Conservation (phyloP, 2,797 vertebrate genomes). For the Ptychadena robeensis region DNA sequence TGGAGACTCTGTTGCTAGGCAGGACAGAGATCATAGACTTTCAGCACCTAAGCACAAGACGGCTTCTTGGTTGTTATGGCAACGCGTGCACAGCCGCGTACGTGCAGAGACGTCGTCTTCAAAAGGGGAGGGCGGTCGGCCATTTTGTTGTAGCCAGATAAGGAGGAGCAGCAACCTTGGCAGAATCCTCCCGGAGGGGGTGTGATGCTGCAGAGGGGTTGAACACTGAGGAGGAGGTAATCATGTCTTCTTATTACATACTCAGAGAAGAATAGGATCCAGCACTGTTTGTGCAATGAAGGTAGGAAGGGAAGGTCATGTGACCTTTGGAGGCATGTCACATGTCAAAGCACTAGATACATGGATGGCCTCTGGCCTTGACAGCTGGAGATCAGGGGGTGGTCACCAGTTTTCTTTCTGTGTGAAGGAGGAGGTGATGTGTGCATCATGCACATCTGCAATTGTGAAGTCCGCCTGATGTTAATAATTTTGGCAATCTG, state of each 20-base stretch:
- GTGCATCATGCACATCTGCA: no score
- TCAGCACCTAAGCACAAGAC: no score
- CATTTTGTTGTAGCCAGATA: background rate
- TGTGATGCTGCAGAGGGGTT: background rate
- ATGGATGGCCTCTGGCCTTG: no score
- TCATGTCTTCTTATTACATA: background rate
- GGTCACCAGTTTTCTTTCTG: background rate
- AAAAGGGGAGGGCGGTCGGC: no score
- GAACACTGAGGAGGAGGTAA: background rate
- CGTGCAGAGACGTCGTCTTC: no score
- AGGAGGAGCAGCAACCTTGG: background rate
- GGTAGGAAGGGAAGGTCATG: background rate
- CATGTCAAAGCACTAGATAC: background rate
- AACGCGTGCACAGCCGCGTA: no score
- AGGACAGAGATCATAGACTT: no score
- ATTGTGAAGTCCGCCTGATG: no score
- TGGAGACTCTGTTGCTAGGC: no score
- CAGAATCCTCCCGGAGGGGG: background rate
- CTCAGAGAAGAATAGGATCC: background rate
- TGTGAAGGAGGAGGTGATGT: rapidly evolving
- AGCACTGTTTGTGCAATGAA: background rate
- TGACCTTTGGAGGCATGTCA: background rate
- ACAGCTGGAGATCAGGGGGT: background rate
- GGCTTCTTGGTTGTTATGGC: no score
- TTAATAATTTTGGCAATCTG: background rate